phyloP scores from a whole-genome alignment of 2,797 vertebrate species.

The Varecia variegata region DNA sequence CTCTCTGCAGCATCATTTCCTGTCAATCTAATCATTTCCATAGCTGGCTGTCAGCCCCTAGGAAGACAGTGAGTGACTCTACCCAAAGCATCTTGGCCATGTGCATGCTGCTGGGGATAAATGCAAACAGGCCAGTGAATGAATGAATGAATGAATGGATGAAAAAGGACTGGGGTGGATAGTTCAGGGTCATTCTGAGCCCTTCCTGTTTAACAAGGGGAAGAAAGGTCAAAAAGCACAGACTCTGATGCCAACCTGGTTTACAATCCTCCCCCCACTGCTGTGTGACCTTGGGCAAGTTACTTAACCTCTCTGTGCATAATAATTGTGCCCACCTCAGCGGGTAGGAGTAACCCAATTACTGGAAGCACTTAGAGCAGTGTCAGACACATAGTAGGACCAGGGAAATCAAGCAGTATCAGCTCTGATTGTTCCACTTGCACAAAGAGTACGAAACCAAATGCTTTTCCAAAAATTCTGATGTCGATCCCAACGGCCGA shows the following conservation, averaged over 20 bases:
- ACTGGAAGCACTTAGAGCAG: background rate
- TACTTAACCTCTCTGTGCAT: background rate
- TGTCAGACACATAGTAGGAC: background rate
- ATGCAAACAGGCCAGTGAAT: background rate
- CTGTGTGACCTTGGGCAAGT: background rate
- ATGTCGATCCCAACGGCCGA: fast-evolving
- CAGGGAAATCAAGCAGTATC: fast-evolving
- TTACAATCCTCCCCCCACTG: background rate
- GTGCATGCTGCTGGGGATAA: background rate
- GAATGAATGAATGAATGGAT: background rate
- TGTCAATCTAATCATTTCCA: background rate
- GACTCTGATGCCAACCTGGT: background rate
- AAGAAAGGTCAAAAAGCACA: background rate
- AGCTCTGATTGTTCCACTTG: fast-evolving
- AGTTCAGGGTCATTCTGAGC: background rate
- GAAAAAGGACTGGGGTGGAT: background rate
- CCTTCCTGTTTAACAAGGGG: background rate
- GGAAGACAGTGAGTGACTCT: background rate
- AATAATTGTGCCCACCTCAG: background rate
- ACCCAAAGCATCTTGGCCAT: background rate
- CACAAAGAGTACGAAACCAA: background rate
- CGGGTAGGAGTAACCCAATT: background rate
- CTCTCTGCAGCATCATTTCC: background rate
- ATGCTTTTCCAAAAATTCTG: fast-evolving
- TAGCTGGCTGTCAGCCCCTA: background rate